Base-by-base conservation (phyloP, 2,888 invertebrate genomes). In the Diadromus collaris region DNA sequence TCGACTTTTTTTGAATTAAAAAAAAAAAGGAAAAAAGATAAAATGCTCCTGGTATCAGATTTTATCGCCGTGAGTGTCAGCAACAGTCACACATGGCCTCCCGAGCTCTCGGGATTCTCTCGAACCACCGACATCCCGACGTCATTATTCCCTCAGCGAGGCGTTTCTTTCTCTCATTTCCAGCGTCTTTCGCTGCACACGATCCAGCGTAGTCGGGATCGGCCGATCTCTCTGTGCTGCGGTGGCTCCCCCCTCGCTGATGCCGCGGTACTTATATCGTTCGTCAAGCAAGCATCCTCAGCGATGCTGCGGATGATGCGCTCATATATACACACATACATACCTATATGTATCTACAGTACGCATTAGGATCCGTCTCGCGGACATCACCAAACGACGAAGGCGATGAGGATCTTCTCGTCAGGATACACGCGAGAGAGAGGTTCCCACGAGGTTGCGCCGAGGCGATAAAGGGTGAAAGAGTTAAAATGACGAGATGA, bases 401-500 rank as follows among this genome's bases (percentile, higher is more conserved):
- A 56, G 51, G 67, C 61, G 44, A 71, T 24, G 58, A 51, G 61
- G 24, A 34, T 71, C 51, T 56, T 65, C 51, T 56, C 69, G 44
- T n/a, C 46, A 41, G 21, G 64, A 56, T 56, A 56, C 46, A 73
- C 51, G 16, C 46, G 41, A 48, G 61, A 32, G 63, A 64, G 16
- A 58, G 24, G 51, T 78, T 78, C 77, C 69, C 77, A 78, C 77
- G 73, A 73, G 69, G 48, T 77, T 68, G 34, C 13, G 32, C 10
- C 16, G 24, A 46, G n/a, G 24, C 32, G 51, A 54, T 54, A 29
- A 71, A 61, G 21, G 46, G 51, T 51, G 32, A 56, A 63, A 38
- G 16, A 13, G 54, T 21, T 24, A 64, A 51, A 24, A 67, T 34
- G 32, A 69, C 27, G 68, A 41, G 68, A 68, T 69, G 68, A 72